phyloP scores from a whole-genome alignment of 2,797 vertebrate species.

The Taeniopygia guttata region DNA sequence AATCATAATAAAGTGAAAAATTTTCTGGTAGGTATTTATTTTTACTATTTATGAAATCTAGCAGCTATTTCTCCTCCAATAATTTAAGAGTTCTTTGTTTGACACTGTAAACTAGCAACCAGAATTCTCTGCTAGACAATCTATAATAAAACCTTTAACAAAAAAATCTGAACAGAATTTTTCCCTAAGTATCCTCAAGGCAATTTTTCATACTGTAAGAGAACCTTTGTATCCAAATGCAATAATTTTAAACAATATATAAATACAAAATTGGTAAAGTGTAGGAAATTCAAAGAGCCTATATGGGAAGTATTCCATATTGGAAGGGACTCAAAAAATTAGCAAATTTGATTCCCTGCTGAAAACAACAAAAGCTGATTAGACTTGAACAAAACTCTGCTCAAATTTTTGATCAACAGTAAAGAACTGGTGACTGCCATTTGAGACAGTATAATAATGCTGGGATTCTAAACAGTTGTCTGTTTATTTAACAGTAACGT shows the following conservation, averaged over 20 bases:
- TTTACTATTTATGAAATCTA: neutral
- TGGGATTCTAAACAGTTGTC: neutral
- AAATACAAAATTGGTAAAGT: neutral
- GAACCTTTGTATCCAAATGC: neutral
- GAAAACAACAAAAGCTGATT: neutral
- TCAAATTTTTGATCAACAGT: neutral
- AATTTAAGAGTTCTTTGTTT: neutral
- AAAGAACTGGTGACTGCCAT: neutral
- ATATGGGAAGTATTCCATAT: neutral
- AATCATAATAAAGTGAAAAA: neutral
- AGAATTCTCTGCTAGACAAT: neutral
- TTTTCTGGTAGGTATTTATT: neutral
- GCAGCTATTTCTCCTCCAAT: neutral
- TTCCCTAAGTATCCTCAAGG: neutral
- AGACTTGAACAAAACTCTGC: neutral
- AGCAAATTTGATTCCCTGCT: neutral
- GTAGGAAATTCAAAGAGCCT: neutral
- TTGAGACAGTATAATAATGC: neutral
- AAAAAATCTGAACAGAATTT: neutral
- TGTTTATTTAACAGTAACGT: neutral
- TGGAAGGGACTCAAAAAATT: neutral
- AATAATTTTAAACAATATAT: neutral
- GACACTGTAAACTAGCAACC: neutral
- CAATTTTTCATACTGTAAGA: neutral
- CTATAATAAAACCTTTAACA: neutral